These are phyloP conservation scores for Labeo calbasu DNA, from an alignment of 2,797 vertebrate genomes.

Conservation along the genomic window DNA sequence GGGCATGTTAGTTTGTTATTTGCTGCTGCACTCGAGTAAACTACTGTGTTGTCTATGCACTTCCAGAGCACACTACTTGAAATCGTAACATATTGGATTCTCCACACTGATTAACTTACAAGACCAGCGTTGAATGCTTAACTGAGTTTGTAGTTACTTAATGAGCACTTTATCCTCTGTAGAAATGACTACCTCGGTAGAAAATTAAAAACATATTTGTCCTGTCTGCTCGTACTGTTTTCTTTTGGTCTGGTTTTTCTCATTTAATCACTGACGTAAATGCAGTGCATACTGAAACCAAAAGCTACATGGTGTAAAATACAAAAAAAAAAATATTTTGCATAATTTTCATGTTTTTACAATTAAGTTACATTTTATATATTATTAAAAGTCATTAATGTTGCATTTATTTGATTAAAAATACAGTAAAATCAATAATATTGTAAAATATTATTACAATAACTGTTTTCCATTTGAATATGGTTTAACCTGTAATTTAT, in stretches of 20 bases:
- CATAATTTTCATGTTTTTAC: neutral
- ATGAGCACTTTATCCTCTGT: constrained; percentile 34
- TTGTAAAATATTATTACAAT: neutral
- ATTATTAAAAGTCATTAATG: neutral
- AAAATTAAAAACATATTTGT: neutral
- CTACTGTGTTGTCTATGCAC: constrained; percentile 11
- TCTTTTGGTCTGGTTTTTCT: neutral
- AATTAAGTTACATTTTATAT: neutral
- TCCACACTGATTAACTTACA: neutral
- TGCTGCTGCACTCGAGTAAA: constrained; percentile 27
- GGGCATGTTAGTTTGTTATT: neutral
- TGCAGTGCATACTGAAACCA: neutral
- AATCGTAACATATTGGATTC: neutral
- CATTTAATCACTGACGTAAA: neutral
- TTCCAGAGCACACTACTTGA: constrained; percentile 29
- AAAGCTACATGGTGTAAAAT: neutral
- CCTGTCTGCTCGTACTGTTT: neutral
- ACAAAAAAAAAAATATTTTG: too few species aligned
- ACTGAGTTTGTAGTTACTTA: neutral
- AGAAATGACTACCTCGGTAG: constrained; percentile 33
- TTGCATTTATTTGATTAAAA: neutral
- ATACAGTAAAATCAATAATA: neutral
- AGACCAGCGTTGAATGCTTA: neutral
- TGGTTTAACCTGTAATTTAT: neutral
- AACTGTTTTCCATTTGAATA: neutral